These are phyloP conservation scores for Ardeotis arabs DNA, from an alignment of 2,113 vertebrate genomes.

Conservation along the genomic window DNA sequence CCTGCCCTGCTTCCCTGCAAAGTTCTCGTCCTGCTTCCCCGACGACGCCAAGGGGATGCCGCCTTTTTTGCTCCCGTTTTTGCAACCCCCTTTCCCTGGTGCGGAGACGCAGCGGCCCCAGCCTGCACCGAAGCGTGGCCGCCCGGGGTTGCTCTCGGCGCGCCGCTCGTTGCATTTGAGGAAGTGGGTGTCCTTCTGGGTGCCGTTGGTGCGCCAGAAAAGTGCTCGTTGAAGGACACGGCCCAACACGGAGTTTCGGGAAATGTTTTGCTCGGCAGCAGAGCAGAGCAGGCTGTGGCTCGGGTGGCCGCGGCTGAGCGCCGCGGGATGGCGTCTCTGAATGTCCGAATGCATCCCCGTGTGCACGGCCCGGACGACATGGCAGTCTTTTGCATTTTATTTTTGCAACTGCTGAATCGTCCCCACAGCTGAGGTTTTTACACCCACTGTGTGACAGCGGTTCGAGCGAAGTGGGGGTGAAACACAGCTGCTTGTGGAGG, in stretches of 20 bases:
- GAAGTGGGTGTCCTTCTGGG: constrained; percentile 66
- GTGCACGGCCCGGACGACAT: rapidly evolving
- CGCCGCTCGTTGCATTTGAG: constrained; percentile 49
- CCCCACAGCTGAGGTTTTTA: neutral
- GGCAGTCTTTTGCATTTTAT: neutral
- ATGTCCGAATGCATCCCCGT: rapidly evolving
- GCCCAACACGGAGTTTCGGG: neutral
- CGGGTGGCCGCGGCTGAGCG: neutral
- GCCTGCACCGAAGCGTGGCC: neutral
- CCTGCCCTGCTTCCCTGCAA: neutral
- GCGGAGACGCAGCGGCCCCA: neutral
- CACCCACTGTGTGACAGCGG: rapidly evolving
- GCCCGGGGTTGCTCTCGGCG: neutral
- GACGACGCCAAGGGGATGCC: rapidly evolving
- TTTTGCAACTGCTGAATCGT: rapidly evolving
- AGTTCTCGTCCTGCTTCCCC: neutral
- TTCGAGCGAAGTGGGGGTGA: neutral
- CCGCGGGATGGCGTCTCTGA: rapidly evolving
- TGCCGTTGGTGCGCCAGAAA: neutral
- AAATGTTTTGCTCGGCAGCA: neutral
- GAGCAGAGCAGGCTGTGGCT: neutral
- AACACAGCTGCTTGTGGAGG: neutral
- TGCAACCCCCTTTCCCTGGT: rapidly evolving
- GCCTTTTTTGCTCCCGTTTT: neutral
- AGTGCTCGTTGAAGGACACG: neutral